These are phyloP conservation scores for Tachysurus vachellii DNA, from an alignment of 2,113 vertebrate genomes.

Conservation along the genomic window DNA sequence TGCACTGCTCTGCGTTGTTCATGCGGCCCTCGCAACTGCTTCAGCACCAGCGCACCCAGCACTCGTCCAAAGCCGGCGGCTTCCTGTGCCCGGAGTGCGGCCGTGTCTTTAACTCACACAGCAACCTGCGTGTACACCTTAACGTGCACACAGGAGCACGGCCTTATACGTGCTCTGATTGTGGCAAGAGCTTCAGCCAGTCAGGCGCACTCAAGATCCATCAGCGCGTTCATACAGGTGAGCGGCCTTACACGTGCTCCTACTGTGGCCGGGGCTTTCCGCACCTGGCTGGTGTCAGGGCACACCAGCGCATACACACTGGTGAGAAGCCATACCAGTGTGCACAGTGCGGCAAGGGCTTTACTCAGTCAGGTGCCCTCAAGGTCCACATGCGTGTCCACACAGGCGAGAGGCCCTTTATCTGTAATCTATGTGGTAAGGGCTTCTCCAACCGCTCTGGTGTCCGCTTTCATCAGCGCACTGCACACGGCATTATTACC, in stretches of 20 bases:
- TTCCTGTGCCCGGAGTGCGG: conserved; percentile 78
- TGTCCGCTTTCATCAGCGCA: conserved; percentile 76
- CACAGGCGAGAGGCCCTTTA: conserved; percentile 74
- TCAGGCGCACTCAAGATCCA: conserved; percentile 80
- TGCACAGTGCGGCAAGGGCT: conserved; percentile 79
- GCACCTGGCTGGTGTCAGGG: conserved; percentile 74
- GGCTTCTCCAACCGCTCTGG: conserved; percentile 77
- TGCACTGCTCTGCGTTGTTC: conserved; percentile 75
- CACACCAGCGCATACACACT: conserved; percentile 77
- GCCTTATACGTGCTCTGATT: conserved; percentile 78
- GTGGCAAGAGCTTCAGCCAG: conserved; percentile 79
- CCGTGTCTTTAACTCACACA: conserved; percentile 77
- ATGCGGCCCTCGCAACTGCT: conserved; percentile 73
- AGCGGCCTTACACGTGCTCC: conserved; percentile 68
- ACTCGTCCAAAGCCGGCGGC: conserved; percentile 64
- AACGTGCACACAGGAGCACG: conserved; percentile 78
- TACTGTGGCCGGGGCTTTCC: conserved; percentile 74
- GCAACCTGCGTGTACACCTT: conserved; percentile 80
- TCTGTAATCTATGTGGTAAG: conserved; percentile 75
- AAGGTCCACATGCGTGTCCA: conserved; percentile 76
- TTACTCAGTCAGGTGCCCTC: conserved; percentile 77
- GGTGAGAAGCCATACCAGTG: conserved; percentile 81
- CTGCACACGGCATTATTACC: conserved; percentile 67
- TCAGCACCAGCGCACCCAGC: conserved; percentile 75
- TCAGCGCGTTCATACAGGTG: conserved; percentile 75